Conservation (phyloP, 2,113 vertebrate species). For the Myotis davidii region DNA sequence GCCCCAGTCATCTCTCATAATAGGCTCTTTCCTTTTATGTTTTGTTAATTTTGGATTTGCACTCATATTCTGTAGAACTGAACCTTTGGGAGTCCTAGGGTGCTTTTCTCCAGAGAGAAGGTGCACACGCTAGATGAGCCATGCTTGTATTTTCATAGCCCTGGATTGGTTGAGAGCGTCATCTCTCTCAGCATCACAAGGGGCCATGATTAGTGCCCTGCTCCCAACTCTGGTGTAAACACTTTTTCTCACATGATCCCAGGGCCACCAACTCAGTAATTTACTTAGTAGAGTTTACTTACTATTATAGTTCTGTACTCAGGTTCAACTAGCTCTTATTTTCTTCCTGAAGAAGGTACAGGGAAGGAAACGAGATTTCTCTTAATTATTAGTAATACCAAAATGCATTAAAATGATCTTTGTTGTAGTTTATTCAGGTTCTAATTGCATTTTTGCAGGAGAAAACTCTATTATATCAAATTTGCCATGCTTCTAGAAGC, state of each 20-base stretch:
- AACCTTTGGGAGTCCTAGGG: neutral
- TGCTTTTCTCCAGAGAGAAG: neutral
- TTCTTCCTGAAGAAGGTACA: neutral
- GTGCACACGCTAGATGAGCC: neutral
- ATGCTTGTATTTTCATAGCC: neutral
- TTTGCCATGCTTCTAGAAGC: neutral
- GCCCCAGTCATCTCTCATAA: neutral
- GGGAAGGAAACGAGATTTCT: neutral
- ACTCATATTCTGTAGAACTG: neutral
- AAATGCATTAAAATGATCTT: neutral
- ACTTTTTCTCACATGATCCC: neutral
- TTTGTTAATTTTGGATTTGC: neutral
- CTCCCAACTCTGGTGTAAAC: neutral
- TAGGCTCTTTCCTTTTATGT: neutral
- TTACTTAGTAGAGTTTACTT: neutral
- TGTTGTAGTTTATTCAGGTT: neutral
- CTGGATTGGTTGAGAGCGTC: neutral
- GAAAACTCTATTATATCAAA: neutral
- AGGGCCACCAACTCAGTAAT: neutral
- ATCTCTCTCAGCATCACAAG: neutral
- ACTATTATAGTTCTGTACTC: neutral
- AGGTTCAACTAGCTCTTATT: neutral
- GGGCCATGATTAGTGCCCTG: neutral
- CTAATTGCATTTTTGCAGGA: neutral
- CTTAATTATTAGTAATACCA: neutral